Evolutionary conservation across 2,888 invertebrate species (phyloP).

Genomic region (Azorinus chamasolen): DNA sequence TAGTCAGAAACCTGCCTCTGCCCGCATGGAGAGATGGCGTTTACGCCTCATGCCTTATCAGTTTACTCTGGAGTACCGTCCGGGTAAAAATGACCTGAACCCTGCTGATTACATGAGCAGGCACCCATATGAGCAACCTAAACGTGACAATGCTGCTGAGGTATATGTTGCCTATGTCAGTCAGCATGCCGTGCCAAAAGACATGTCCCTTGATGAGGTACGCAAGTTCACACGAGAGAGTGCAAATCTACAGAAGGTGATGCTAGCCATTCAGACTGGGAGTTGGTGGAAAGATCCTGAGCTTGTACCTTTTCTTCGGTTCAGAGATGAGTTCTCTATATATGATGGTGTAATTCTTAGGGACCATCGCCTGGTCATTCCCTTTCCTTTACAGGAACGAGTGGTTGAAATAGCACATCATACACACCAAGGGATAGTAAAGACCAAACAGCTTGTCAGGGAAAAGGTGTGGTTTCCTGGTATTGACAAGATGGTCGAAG

Average conservation of each 20-base stretch:
- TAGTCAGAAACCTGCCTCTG: too few relatives aligned
- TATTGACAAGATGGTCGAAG: conserved; percentile 59
- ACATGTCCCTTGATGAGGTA: conserved; percentile 55
- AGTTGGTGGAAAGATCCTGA: conserved; percentile 29
- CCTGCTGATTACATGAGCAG: conserved; percentile 66
- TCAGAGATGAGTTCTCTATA: conserved; percentile 31
- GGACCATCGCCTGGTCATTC: conserved; percentile 43
- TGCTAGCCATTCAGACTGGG: conserved; percentile 38
- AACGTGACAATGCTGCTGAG: conserved; percentile 46
- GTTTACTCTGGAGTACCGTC: conserved; percentile 56
- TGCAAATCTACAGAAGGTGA: too few relatives aligned
- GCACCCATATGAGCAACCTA: too few relatives aligned
- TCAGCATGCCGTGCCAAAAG: conserved; percentile 51
- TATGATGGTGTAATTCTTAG: conserved; percentile 43
- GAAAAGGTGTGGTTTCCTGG: too few relatives aligned
- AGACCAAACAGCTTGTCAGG: too few relatives aligned
- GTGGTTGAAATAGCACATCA: conserved; percentile 37
- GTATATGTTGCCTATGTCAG: conserved; percentile 44
- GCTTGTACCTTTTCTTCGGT: conserved; percentile 3
- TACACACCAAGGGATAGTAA: conserved; percentile 44
- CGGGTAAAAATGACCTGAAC: conserved; percentile 62
- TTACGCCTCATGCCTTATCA: too few relatives aligned
- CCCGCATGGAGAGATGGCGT: too few relatives aligned
- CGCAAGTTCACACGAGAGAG: conserved; percentile 28
- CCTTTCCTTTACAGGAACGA: conserved; percentile 30